Percentiles rank a stretch among this genome's conserved stretches.
Conservation (phyloP, 2,113 vertebrate genomes). For the Bothrops jararaca region DNA sequence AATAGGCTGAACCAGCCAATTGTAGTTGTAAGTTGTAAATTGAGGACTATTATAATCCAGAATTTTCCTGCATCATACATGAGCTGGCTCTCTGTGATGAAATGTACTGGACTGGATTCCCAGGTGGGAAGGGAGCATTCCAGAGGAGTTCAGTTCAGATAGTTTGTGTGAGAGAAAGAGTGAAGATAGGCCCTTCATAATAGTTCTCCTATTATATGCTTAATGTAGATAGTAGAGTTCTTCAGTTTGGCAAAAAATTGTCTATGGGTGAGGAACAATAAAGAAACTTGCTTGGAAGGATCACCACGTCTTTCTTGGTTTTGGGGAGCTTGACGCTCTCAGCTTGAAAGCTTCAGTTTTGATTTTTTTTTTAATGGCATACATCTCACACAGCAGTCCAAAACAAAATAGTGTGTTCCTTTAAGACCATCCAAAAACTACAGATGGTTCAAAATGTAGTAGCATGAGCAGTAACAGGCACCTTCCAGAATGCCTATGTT, state of each 20-base stretch:
- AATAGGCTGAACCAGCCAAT: background rate
- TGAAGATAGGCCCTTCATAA: background rate
- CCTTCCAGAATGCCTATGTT: background rate
- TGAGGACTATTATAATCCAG: background rate
- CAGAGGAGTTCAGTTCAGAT: background rate
- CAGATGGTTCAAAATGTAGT: background rate
- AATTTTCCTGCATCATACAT: background rate
- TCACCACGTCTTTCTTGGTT: background rate
- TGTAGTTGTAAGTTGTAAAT: background rate
- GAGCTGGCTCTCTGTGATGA: background rate
- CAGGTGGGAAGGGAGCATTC: background rate
- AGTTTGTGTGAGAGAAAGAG: background rate
- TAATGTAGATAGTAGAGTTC: background rate
- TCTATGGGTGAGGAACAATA: background rate
- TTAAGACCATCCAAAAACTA: background rate
- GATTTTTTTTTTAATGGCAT: background rate
- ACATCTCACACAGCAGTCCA: background rate
- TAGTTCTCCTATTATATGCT: background rate
- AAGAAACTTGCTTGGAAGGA: background rate
- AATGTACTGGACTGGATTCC: background rate
- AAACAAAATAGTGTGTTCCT: background rate
- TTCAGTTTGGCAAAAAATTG: background rate
- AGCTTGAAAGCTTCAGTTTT: background rate
- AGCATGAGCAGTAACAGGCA: background rate
- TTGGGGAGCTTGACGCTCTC: background rate